Evolutionary conservation across 2,888 invertebrate species (phyloP), one percentile per base, ranked within the genome.

Genomic region (Yponomeuta malinellus): DNA sequence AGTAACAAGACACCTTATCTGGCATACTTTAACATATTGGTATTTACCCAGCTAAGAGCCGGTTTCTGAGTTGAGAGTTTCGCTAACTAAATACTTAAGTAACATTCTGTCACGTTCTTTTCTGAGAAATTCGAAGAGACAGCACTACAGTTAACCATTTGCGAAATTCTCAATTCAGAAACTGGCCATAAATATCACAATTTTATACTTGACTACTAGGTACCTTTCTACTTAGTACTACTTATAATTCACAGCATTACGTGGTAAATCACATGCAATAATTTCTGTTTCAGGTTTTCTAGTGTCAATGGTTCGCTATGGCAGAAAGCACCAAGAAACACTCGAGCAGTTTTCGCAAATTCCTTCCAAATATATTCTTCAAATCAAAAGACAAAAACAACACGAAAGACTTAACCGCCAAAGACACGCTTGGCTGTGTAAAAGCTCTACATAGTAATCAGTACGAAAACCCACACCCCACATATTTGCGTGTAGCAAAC

Each of bases 331-430:
- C 74, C 72, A 89, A 86, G 77, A 90, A 88, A 77, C 81, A 88
- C 29, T 78, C 81, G 63, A 88, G 81, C 63, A 90, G 89, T 75
- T 90, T 91, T 74, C 82, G 87, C 2, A 90, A 85, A 78, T 78
- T 90, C 74, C 87, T 91, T 73, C 88, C 90, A 15, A 86, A 78
- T 74, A 74, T 89, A 67, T 90, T 91, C 76, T 88, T 86, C 69
- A 89, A 87, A 77, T 81, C 83, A 6, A 90, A 86, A 76, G 84
- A 86, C 68, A 89, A 88, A 78, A 76, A 75, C 70, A 76, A 73
- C 71, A 80, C 77, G n/a, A 82, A 83, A 73, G 79, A 83, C 71
- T 74, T 79, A 33, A 71, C 73, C 48, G 72, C 75, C 69, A 72
- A 70, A n/a, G 15, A 10, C 37, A 37, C n/a, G 15, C 15, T 33